These are phyloP conservation scores for Ommatoiulus sabulosus DNA, from an alignment of 2,888 invertebrate genomes.

Conservation along the genomic window DNA sequence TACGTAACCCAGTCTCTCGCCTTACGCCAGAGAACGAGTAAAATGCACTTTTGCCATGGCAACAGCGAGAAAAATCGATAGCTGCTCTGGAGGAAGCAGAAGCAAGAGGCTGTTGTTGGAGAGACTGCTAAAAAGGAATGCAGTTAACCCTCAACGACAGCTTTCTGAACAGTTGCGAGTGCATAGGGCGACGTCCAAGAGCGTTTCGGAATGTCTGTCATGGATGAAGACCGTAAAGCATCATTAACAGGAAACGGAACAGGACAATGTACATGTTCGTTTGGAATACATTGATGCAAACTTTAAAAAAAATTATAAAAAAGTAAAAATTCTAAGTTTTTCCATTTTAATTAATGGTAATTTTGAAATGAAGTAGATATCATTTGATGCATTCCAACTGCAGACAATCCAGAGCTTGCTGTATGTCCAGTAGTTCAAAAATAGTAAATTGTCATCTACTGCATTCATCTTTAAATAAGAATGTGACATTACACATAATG, in stretches of 20 bases:
- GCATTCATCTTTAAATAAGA: no score
- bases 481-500: no score
- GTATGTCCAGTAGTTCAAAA: no score
- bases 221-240: not conserved
- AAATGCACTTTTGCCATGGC: not conserved
- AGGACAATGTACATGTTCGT: not conserved
- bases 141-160: not conserved
- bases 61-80: not conserved
- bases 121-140: constrained; percentile 2
- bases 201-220: no score
- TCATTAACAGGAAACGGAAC: not conserved
- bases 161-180: not conserved
- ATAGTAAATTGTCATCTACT: no score
- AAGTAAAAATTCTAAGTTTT: no score
- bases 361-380: no score
- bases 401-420: no score
- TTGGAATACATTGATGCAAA: no score
- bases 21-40: not conserved
- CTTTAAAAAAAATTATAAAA: no score
- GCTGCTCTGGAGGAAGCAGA: not conserved
- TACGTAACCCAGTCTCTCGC: not conserved
- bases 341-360: no score
- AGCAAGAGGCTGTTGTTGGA: not conserved
- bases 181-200: not conserved
- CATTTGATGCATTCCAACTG: no score